Evolutionary conservation across 2,113 vertebrate species (phyloP), one percentile per base, ranked within the genome.

Genomic region (Rafetus swinhoei): DNA sequence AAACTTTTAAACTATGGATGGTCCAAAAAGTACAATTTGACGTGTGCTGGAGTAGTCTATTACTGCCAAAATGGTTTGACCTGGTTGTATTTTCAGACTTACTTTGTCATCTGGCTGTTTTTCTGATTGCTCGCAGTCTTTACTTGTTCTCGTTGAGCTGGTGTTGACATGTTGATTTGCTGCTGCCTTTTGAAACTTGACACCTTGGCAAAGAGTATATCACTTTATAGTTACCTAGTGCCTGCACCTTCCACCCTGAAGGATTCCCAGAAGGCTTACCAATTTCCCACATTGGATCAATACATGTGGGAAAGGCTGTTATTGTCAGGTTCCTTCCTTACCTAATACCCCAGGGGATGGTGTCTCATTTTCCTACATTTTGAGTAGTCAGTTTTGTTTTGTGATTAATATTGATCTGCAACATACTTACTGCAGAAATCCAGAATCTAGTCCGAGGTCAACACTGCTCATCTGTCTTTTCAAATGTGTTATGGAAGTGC

Each of bases 161-260:
- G 22, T 32, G 53, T 56, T 82, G 84, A 56, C 60, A 22, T 95
- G 97, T 89, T 81, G 82, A 90, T 87, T 69, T 6, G 32, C 57
- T 76, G 85, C 10, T 91, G 76, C 39, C 83, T 45, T 91, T 89
- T 76, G 87, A 65, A 95, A 83, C 90, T 94, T 97, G 87, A 94
- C 55, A 81, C 94, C 96, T 97, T 86, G 10, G n/a, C 59, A 89
- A 13, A 82, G 11, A 95, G 12, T 60, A 52, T 22, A 18, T 87
- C 35, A 88, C 45, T 19, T 53, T 50, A 81, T 56, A 54, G 52
- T 57, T 79, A 85, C 4, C 59, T 18, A 54, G 69, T 54, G 39
- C 60, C 60, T 86, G 19, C 9, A 57, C 45, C 35, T 45, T 76
- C 11, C 5, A 39, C 7, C 72, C 10, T 24, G 39, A 45, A 77